These are phyloP conservation scores for Halocaridina rubra DNA, from an alignment of 2,888 invertebrate species.

Conservation along the genomic window DNA sequence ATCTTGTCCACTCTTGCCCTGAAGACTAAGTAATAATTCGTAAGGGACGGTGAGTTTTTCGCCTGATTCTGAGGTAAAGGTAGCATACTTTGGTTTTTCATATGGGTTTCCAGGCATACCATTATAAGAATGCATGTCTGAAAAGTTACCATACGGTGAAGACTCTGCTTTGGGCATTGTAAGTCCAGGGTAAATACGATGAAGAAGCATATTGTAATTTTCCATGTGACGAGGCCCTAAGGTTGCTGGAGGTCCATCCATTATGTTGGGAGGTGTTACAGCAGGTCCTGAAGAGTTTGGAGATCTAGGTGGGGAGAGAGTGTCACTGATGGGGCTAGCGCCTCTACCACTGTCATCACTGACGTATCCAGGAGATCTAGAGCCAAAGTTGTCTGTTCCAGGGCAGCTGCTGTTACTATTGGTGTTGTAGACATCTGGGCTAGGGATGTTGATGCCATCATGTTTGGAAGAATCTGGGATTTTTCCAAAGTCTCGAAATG, in stretches of 20 bases:
- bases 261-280: constrained; percentile 38
- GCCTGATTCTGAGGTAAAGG: constrained; percentile 57
- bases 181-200: constrained; percentile 31
- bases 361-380: constrained; percentile 58
- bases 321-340: constrained; percentile 55
- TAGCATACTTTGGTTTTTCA: not conserved
- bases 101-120: not conserved
- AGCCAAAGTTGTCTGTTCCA: constrained; percentile 25
- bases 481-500: constrained; percentile 40
- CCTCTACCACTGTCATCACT: constrained; percentile 63
- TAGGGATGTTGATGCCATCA: constrained; percentile 18
- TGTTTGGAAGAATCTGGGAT: not conserved
- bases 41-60: constrained; percentile 56
- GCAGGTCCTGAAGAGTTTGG: constrained; percentile 47
- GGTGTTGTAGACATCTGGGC: constrained; percentile 11
- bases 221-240: not conserved
- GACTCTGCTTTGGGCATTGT: constrained; percentile 13
- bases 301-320: constrained; percentile 58
- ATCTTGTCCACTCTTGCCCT: not conserved
- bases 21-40: constrained; percentile 38
- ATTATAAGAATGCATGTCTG: not conserved
- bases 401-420: not conserved
- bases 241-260: constrained; percentile 19
- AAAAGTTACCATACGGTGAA: not conserved
- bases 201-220: constrained; percentile 28